A percentile compares a stretch with the other conserved stretches of the same genome.
Conservation (phyloP, 1,140 invertebrate genomes). For the Planococcus citri region DNA sequence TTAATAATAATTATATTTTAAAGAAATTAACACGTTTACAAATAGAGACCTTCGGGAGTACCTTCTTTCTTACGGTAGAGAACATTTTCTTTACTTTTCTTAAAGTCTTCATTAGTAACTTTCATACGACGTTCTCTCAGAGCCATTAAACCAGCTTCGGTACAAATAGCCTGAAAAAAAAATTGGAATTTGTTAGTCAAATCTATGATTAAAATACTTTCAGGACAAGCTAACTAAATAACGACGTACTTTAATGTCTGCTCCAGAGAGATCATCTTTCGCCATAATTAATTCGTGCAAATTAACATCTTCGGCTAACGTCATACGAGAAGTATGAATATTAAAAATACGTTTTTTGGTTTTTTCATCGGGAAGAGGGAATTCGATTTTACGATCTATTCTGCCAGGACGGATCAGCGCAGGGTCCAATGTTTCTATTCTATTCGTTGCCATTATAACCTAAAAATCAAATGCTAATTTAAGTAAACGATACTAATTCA, state of each 20-base stretch:
- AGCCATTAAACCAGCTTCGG: slow-evolving; percentile 96
- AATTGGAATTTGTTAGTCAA: no score
- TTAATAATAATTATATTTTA: neutral
- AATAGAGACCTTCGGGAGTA: slow-evolving; percentile 95
- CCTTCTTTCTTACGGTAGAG: slow-evolving; percentile 98
- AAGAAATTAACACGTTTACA: slow-evolving; percentile 48
- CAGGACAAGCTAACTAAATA: no score
- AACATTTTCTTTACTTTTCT: slow-evolving; percentile 99
- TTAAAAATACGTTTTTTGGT: slow-evolving; percentile 96
- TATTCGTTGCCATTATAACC: slow-evolving; percentile 99
- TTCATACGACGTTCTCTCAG: slow-evolving; percentile 96
- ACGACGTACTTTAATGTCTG: no score
- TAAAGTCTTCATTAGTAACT: slow-evolving; percentile 98
- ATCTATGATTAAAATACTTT: no score
- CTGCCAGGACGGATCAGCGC: slow-evolving; percentile 95
- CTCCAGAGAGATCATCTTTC: slow-evolving; percentile 98
- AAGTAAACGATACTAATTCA: neutral
- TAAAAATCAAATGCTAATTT: slow-evolving; percentile 33
- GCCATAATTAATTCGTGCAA: slow-evolving; percentile 97
- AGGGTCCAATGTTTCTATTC: slow-evolving; percentile 98
- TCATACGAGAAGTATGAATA: slow-evolving; percentile 98
- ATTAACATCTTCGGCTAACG: slow-evolving; percentile 92
- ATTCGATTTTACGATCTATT: slow-evolving; percentile 99
- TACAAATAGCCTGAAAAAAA: slow-evolving; percentile 94
- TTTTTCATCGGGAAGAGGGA: slow-evolving; percentile 98